Evolutionary conservation across 2,113 vertebrate genomes (phyloP), one percentile per base, ranked within the genome.

Genomic region (Naja naja): DNA sequence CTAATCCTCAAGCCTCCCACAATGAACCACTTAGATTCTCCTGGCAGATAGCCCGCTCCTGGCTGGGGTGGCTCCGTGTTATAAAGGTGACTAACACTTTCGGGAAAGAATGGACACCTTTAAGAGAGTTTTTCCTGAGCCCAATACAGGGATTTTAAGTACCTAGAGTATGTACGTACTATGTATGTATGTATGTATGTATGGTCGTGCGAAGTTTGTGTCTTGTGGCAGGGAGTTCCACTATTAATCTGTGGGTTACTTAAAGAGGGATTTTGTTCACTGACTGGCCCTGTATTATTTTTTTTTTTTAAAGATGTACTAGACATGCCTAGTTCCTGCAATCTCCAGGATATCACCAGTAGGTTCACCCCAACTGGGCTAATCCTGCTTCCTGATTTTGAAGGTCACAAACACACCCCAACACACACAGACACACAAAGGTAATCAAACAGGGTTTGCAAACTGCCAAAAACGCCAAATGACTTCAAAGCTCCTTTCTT

Each of bases 21-120:
- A 34, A 39, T 0, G 1, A 34, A 74, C 5, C 12, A 64, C 20
- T 18, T 54, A 5, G 12, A 6, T 34, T 30, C 2, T 34, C 16
- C 5, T 34, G 69, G 69, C 69, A 74, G 16, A 74, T 6, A 8
- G 69, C 69, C 18, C 39, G n/a, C 69, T 20, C 69, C 69, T 20
- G 34, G 16, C 34, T 81, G 69, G n/a, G 69, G 69, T 39, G 69
- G 69, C 16, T 39, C 69, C 34, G 2, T 3, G 69, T 20, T 81
- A 39, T 3, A 39, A 20, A 20, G 16, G 16, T 9, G 34, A 81
- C n/a, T 81, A 20, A 81, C 16, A 20, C 69, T 81, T 81, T 6
- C 6, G 1, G 6, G 6, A 18, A 20, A 81, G n/a, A 81, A 6
- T 20, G 0, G n/a, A 9, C 6, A 39, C 2, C 18, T 39, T 39